phyloP scores from a whole-genome alignment of 1,140 invertebrate genomes.

The Panagrolaimus sp. region DNA sequence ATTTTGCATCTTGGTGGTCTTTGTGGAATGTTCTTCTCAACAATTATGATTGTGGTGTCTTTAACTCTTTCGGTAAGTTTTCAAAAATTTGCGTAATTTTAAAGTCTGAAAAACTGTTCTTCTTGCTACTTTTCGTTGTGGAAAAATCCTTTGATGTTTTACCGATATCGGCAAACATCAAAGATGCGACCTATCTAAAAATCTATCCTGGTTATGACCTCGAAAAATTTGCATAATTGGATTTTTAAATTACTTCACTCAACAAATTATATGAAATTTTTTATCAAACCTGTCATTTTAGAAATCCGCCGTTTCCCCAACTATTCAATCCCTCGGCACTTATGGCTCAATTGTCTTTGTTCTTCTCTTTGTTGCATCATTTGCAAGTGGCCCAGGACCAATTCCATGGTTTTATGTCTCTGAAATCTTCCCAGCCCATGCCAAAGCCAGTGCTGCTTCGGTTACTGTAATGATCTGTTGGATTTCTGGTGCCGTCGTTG shows the following conservation, averaged over 20 bases:
- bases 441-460: conserved; percentile 30
- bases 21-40: conserved; percentile 1
- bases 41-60: not conserved
- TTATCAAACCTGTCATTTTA: conserved; percentile 7
- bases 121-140: too few relatives aligned
- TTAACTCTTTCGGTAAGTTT: conserved; percentile 13
- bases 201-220: too few relatives aligned
- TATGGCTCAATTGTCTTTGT: conserved; percentile 43
- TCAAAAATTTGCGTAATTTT: not conserved
- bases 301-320: not conserved
- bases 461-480: conserved; percentile 38
- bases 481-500: conserved; percentile 13
- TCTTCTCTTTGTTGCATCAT: conserved; percentile 53
- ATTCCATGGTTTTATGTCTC: conserved; percentile 32
- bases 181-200: too few relatives aligned
- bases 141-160: too few relatives aligned
- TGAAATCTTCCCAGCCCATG: conserved; percentile 38
- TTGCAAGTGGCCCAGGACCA: conserved; percentile 49
- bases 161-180: too few relatives aligned
- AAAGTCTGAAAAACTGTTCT: too few relatives aligned
- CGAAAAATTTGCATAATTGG: too few relatives aligned
- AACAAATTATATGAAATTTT: too few relatives aligned
- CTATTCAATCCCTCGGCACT: conserved; percentile 12
- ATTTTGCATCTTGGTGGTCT: not conserved
- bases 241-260: too few relatives aligned